A percentile compares a stretch with the other conserved stretches of the same genome.
phyloP scores from a whole-genome alignment of 2,797 vertebrate species.

The Sylvilagus floridanus region DNA sequence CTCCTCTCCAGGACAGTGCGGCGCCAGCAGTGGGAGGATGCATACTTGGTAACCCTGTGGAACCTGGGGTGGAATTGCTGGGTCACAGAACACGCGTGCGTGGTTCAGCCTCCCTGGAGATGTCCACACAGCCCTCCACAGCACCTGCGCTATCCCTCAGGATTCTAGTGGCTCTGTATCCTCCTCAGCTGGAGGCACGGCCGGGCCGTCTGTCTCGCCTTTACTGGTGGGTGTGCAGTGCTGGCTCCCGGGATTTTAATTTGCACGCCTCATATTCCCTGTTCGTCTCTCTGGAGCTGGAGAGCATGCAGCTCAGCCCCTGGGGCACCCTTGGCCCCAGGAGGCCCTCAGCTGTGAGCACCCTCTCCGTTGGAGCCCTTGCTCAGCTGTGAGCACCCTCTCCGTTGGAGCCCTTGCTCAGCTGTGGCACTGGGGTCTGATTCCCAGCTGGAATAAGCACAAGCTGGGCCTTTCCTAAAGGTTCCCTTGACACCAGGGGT shows the following conservation, averaged over 20 bases:
- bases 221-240: not conserved
- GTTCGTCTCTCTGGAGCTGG: not conserved
- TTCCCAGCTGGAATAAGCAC: not conserved
- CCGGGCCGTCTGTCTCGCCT: not conserved
- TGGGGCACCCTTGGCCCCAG: not conserved
- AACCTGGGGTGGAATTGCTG: not conserved
- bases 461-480: not conserved
- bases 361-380: not conserved
- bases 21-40: not conserved
- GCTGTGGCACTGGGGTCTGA: not conserved
- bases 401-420: not conserved
- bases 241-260: not conserved
- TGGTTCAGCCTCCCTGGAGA: not conserved
- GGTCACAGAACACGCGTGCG: not conserved
- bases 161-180: not conserved
- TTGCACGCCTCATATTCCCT: not conserved
- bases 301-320: not conserved
- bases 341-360: not conserved
- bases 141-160: accelerated
- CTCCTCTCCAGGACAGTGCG: not conserved
- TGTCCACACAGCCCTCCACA: not conserved
- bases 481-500: not conserved
- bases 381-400: not conserved
- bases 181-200: accelerated
- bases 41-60: not conserved